Conservation (phyloP, 2,113 vertebrate genomes). For the Elaphurus davidianus region DNA sequence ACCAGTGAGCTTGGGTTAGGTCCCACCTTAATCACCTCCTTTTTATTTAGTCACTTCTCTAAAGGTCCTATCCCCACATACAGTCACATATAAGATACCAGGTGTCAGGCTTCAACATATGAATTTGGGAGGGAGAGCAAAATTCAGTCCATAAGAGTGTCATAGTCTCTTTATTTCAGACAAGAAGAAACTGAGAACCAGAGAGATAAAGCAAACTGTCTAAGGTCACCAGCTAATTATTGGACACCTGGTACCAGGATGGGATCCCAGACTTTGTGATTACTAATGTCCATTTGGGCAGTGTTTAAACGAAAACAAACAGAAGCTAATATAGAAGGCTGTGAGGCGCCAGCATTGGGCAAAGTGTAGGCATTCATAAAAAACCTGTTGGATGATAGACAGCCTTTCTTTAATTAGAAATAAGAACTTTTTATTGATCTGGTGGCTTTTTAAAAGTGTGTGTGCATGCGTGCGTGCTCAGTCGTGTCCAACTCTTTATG, state of each 20-base stretch:
- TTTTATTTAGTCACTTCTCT: background rate
- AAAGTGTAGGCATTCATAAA: background rate
- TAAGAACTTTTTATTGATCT: background rate
- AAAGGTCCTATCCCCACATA: background rate
- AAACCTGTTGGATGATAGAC: background rate
- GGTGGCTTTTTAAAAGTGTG: background rate
- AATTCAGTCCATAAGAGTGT: background rate
- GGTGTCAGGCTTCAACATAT: background rate
- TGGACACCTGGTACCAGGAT: background rate
- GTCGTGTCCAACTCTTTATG: background rate
- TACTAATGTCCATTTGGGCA: background rate
- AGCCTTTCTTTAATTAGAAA: background rate
- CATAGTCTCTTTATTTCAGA: background rate
- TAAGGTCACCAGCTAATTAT: background rate
- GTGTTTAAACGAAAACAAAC: slow-evolving; percentile 11
- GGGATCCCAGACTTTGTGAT: background rate
- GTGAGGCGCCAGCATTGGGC: background rate
- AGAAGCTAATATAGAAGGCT: background rate
- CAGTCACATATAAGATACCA: background rate
- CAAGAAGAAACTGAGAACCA: background rate
- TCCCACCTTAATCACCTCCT: background rate
- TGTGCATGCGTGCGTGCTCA: rapidly evolving
- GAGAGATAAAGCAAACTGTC: background rate
- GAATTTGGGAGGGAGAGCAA: background rate
- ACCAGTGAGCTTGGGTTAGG: background rate